These are phyloP conservation scores for Platanista minor DNA, from an alignment of 2,113 vertebrate genomes.

Conservation along the genomic window DNA sequence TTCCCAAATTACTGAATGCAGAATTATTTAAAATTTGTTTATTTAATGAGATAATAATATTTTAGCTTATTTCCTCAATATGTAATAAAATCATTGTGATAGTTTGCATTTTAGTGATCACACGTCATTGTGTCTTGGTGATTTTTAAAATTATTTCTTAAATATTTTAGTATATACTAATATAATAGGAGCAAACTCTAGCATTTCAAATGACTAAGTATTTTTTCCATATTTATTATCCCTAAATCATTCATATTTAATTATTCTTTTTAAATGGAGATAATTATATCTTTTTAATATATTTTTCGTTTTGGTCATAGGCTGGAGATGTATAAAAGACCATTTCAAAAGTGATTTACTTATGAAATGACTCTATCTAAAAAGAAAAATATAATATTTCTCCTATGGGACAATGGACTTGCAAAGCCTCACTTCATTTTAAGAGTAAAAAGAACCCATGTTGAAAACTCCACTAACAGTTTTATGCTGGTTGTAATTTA, in stretches of 20 bases:
- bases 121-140: not conserved
- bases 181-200: conserved; percentile 9
- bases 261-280: conserved; percentile 29
- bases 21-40: conserved; percentile 28
- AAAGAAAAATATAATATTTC: conserved; percentile 67
- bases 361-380: conserved; percentile 69
- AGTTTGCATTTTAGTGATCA: not conserved
- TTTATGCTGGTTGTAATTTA: conserved; percentile 69
- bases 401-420: conserved; percentile 61
- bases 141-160: not conserved
- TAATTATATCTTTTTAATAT: conserved; percentile 45
- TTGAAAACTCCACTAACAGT: conserved; percentile 63
- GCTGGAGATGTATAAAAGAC: conserved; percentile 79
- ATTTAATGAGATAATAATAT: not conserved
- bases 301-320: conserved; percentile 76
- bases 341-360: conserved; percentile 62
- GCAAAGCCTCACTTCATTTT: conserved; percentile 60
- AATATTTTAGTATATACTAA: not conserved
- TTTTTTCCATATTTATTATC: not conserved
- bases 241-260: not conserved
- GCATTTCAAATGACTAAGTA: not conserved
- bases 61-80: not conserved
- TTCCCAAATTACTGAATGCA: not conserved
- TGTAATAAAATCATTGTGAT: not conserved
- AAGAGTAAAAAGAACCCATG: conserved; percentile 48